These are phyloP conservation scores for Pseudanteris insignis DNA, from an alignment of 2,888 invertebrate species.

Conservation along the genomic window DNA sequence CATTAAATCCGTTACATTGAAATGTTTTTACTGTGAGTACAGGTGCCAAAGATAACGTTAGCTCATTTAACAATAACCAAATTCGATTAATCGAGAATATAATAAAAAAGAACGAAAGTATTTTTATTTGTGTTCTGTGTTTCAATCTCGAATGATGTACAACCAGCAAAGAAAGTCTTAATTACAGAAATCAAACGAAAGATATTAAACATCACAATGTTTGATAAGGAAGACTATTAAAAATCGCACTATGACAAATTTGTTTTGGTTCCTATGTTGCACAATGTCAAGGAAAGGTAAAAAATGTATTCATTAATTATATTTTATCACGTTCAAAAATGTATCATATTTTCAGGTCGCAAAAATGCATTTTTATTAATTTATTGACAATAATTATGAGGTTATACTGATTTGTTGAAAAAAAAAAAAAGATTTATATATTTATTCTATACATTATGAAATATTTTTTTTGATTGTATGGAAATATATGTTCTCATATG, in stretches of 20 bases:
- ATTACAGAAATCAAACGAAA: slow-evolving; percentile 6
- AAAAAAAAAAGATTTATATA: no score
- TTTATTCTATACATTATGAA: no score
- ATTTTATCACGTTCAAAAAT: no score
- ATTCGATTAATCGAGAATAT: slow-evolving; percentile 5
- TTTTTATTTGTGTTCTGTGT: slow-evolving; percentile 1
- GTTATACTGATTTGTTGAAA: no score
- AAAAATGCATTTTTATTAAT: no score
- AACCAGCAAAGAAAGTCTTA: neutral
- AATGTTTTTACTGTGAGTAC: neutral
- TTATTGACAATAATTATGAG: no score
- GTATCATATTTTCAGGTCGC: no score
- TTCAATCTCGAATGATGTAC: neutral
- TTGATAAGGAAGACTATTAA: neutral
- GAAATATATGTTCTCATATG: no score
- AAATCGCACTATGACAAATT: neutral
- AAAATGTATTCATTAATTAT: no score
- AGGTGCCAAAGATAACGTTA: neutral
- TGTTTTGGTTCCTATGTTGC: neutral
- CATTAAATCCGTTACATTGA: no score
- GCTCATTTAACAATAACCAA: slow-evolving; percentile 2
- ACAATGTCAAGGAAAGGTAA: neutral
- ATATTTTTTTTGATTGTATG: no score
- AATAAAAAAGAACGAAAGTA: neutral
- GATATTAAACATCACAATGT: neutral